Base-by-base conservation (phyloP, 1,140 invertebrate genomes). In the Trichomalopsis sarcophagae region DNA sequence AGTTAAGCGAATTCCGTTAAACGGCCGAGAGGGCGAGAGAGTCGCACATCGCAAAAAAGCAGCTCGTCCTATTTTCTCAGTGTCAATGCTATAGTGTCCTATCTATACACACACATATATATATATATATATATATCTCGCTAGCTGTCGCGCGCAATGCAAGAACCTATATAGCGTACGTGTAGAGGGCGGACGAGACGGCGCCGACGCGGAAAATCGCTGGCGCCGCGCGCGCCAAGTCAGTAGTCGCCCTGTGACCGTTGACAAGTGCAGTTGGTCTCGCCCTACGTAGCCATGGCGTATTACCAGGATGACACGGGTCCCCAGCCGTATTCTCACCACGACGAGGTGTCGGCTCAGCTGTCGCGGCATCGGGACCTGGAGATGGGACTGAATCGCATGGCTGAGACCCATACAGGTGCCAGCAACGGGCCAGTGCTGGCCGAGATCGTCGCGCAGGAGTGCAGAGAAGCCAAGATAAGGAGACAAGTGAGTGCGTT, bases 381-480 rank as follows among this genome's bases (percentile, higher is more conserved):
- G 10, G 84, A 86, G 47, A 62, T 80, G 27, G 80, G 80, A 0
- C 84, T 86, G 10, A 47, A 86, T 6, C 84, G 84, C 21, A 86
- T 86, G 84, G 55, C 76, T 13, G 71, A 47, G 3, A 33, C 21
- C 9, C 68, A 74, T 5, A 10, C 1, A 11, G 5, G 2, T 21
- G 23, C 21, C 11, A 27, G 9, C 68, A 13, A 33, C n/a, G 81
- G 84, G 0, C 84, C 84, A 0, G 30, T 78, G 0, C 66, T 86
- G 1, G 84, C 84, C 55, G 74, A 86, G 21, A 80, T 86, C 55
- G 84, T 86, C 21, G 82, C 82, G 80, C 80, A 86, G 17, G 80
- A 86, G 55, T 86, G 84, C 74, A 76, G 84, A 14, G 84, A 86
- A 44, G 84, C 84, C 44, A 86, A 82, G 14, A 86, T 86, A 23